These are phyloP conservation scores for Poicephalus meyeri DNA, from an alignment of 2,113 vertebrate species.

Conservation along the genomic window DNA sequence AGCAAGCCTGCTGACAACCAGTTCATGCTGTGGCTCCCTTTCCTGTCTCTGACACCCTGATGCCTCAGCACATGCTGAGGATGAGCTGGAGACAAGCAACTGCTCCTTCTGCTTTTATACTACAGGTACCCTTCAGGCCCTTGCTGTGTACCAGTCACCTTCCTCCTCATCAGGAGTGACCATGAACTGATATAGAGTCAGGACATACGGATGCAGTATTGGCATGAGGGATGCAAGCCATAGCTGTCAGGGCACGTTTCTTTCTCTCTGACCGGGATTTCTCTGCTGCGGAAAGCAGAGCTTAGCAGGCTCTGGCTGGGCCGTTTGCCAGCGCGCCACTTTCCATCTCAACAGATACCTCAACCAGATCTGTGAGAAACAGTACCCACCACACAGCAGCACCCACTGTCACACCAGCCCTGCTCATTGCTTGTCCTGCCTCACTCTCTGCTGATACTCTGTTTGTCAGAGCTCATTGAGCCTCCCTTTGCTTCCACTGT, in stretches of 20 bases:
- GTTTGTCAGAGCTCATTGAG: too few species aligned
- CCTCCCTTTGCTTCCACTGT: not conserved
- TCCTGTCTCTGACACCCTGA: not conserved
- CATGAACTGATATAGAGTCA: fast-evolving
- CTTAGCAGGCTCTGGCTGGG: not conserved
- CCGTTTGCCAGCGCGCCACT: not conserved
- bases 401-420: not conserved
- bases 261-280: not conserved
- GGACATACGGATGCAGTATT: fast-evolving
- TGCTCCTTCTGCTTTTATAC: not conserved
- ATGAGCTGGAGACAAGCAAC: not conserved
- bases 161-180: fast-evolving
- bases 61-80: too few species aligned
- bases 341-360: not conserved
- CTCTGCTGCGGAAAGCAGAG: not conserved
- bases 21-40: fast-evolving
- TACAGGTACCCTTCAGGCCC: not conserved
- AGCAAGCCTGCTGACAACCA: not conserved
- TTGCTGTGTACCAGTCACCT: not conserved
- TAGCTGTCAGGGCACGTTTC: not conserved
- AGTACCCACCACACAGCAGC: not conserved
- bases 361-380: not conserved
- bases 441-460: not conserved
- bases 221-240: not conserved
- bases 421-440: not conserved